Evolutionary conservation across 1,140 invertebrate genomes (phyloP).

Genomic region (Heliconius nattereri): DNA sequence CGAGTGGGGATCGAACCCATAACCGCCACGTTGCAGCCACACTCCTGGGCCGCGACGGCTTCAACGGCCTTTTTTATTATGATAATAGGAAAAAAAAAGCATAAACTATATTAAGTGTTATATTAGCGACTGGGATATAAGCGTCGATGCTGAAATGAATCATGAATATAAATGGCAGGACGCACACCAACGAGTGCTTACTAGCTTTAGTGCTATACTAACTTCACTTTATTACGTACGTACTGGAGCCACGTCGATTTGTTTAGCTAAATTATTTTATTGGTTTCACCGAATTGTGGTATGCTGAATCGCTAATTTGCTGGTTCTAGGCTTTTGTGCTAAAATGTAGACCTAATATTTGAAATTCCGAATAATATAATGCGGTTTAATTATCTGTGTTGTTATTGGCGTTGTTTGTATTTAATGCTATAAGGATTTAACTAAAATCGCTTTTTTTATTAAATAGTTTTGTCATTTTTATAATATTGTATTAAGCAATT

Average conservation of each 20-base stretch:
- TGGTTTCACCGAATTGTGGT: conserved; percentile 39
- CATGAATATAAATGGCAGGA: conserved; percentile 67
- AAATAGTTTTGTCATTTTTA: background rate
- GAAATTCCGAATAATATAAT: conserved; percentile 33
- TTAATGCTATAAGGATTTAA: background rate
- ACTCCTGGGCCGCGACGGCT: no score
- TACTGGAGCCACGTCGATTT: conserved; percentile 26
- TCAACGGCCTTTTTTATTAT: no score
- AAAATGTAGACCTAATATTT: conserved; percentile 30
- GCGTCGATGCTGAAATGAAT: conserved; percentile 69
- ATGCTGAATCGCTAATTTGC: conserved; percentile 40
- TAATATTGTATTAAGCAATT: no score
- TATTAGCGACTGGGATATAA: conserved; percentile 63
- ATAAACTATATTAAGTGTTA: conserved; percentile 53
- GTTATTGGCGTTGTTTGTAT: background rate
- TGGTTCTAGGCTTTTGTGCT: conserved; percentile 21
- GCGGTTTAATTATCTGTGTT: conserved; percentile 31
- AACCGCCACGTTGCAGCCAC: no score
- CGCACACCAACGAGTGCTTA: conserved; percentile 45
- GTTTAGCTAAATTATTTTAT: conserved; percentile 43
- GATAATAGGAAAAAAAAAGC: background rate
- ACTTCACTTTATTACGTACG: conserved; percentile 42
- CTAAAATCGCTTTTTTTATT: background rate
- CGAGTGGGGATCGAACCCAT: no score
- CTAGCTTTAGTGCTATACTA: conserved; percentile 35